Percentiles rank a stretch among this genome's conserved stretches.
These are phyloP conservation scores for Aporrectodea caliginosa DNA, from an alignment of 1,140 invertebrate genomes.

Conservation along the genomic window DNA sequence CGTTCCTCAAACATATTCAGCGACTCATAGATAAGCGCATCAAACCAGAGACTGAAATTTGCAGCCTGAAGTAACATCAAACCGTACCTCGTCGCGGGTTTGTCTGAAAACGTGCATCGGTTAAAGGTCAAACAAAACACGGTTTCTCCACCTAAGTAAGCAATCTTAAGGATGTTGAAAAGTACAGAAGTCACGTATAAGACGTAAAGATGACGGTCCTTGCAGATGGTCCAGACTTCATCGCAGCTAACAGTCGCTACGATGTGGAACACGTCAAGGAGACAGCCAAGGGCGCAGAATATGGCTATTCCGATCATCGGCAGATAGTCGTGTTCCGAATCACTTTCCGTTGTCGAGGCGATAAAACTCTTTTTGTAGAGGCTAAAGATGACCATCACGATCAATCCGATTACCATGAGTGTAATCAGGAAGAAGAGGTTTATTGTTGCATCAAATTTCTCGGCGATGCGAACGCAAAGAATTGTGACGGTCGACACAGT, in stretches of 20 bases:
- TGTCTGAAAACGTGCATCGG: neutral
- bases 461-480: neutral
- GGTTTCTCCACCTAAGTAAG: neutral
- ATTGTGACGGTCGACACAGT: neutral
- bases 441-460: neutral
- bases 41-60: neutral
- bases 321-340: neutral
- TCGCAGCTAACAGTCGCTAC: neutral
- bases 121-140: neutral
- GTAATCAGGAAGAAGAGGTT: neutral
- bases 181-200: neutral
- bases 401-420: neutral
- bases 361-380: neutral
- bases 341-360: too few species aligned
- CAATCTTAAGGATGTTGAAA: neutral
- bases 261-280: neutral
- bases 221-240: neutral
- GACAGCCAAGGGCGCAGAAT: neutral
- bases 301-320: neutral
- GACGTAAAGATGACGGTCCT: neutral
- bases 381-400: neutral
- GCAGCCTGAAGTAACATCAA: neutral
- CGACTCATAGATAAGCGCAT: neutral
- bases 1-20: neutral
- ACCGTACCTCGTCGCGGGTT: neutral